phyloP scores from a whole-genome alignment of 2,888 invertebrate genomes.

The Plusia festucae region DNA sequence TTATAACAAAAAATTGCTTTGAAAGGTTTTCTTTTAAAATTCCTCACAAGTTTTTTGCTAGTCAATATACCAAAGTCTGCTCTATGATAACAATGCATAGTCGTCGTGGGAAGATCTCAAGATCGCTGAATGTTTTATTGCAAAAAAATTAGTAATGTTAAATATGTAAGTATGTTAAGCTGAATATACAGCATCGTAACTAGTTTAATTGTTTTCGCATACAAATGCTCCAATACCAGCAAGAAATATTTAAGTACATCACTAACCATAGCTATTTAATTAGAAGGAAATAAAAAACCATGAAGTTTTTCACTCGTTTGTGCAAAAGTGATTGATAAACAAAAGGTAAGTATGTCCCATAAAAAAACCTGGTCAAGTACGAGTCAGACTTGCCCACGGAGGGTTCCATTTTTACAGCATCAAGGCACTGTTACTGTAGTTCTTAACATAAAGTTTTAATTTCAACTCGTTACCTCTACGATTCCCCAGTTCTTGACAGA shows the following conservation, averaged over 20 bases:
- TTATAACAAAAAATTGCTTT: background rate
- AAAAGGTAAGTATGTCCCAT: too few species aligned
- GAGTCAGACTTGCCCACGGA: too few species aligned
- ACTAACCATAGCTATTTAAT: background rate
- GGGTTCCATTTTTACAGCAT: too few species aligned
- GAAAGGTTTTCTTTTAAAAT: background rate
- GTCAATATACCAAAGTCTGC: background rate
- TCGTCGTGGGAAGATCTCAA: conserved; percentile 3
- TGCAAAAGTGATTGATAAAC: too few species aligned
- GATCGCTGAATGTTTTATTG: background rate
- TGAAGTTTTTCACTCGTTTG: background rate
- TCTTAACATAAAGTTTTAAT: too few species aligned
- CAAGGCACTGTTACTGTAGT: too few species aligned
- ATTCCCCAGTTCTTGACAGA: too few species aligned
- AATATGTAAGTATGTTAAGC: too few species aligned
- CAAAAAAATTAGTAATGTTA: too few species aligned
- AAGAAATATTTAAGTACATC: background rate
- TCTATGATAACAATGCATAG: background rate
- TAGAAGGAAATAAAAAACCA: background rate
- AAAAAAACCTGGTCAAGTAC: too few species aligned
- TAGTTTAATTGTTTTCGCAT: background rate
- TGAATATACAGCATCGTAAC: background rate
- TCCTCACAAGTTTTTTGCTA: background rate
- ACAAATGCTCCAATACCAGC: background rate
- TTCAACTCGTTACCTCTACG: too few species aligned